Conservation (phyloP, 2,888 invertebrate genomes). For the Odiellus spinosus region DNA sequence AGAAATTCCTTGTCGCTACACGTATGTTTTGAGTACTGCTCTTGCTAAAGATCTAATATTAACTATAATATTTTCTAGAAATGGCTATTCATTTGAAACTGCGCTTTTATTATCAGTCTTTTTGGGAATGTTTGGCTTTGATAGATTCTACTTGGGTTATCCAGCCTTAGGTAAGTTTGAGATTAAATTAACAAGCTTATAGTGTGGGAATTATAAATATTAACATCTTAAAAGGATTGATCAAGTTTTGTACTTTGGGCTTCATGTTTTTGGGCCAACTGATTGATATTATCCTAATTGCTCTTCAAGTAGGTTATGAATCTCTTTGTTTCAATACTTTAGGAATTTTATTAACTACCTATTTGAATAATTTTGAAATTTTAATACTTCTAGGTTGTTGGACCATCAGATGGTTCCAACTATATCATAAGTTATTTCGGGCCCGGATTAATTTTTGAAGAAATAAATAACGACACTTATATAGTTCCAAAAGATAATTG, state of each 20-base stretch:
- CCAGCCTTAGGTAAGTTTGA: constrained; percentile 56
- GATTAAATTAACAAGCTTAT: constrained; percentile 4
- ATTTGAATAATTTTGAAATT: not conserved
- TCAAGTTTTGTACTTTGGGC: constrained; percentile 88
- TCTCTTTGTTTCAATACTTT: too few species aligned
- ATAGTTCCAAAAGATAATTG: constrained; percentile 13
- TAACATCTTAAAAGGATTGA: constrained; percentile 39
- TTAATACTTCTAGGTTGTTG: constrained; percentile 38
- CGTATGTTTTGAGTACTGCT: constrained; percentile 38
- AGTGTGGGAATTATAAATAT: not conserved
- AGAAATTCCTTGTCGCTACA: constrained; percentile 81
- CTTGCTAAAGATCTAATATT: too few species aligned
- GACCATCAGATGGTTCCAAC: constrained; percentile 85
- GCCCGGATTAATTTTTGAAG: constrained; percentile 47
- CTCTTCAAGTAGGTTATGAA: constrained; percentile 55
- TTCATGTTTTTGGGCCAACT: constrained; percentile 89
- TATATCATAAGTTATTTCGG: constrained; percentile 89
- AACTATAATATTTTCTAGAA: constrained; percentile 42
- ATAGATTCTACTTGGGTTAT: constrained; percentile 96
- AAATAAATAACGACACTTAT: constrained; percentile 16
- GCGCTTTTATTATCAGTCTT: constrained; percentile 86
- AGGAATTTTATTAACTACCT: not conserved
- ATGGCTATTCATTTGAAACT: constrained; percentile 84
- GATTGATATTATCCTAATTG: constrained; percentile 83
- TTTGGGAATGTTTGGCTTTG: constrained; percentile 93